Conservation (phyloP, 2,888 invertebrate species). For the Neoascia interrupta region DNA sequence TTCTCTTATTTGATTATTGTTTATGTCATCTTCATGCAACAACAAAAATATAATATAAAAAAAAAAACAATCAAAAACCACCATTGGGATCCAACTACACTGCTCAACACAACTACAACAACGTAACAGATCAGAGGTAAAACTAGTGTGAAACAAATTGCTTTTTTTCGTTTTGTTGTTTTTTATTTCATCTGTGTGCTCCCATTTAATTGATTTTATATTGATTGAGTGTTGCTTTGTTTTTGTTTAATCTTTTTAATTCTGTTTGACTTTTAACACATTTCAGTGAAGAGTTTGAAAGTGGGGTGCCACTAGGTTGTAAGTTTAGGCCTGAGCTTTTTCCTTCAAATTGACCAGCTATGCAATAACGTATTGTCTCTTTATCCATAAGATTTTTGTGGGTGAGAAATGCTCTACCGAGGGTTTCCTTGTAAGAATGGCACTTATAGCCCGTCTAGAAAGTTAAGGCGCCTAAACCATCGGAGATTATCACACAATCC, state of each 20-base stretch:
- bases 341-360: no score
- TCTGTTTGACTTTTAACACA: constrained; percentile 28
- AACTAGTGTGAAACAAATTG: constrained; percentile 57
- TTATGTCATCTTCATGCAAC: constrained; percentile 49
- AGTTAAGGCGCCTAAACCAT: no score
- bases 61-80: constrained; percentile 33
- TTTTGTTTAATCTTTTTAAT: neutral
- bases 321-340: no score
- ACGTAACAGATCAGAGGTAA: constrained; percentile 78
- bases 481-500: no score
- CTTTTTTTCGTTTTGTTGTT: constrained; percentile 30
- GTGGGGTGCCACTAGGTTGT: no score
- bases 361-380: no score
- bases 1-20: constrained; percentile 71
- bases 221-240: constrained; percentile 17
- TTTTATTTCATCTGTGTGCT: constrained; percentile 69
- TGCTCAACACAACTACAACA: constrained; percentile 53
- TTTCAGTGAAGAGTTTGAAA: no score
- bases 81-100: constrained; percentile 54
- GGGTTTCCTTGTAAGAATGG: no score
- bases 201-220: constrained; percentile 42
- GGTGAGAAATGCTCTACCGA: no score
- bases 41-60: constrained; percentile 39
- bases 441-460: no score
- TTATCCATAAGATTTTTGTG: no score